These are phyloP conservation scores for Heterochromis multidens DNA, from an alignment of 2,113 vertebrate species.

Conservation along the genomic window DNA sequence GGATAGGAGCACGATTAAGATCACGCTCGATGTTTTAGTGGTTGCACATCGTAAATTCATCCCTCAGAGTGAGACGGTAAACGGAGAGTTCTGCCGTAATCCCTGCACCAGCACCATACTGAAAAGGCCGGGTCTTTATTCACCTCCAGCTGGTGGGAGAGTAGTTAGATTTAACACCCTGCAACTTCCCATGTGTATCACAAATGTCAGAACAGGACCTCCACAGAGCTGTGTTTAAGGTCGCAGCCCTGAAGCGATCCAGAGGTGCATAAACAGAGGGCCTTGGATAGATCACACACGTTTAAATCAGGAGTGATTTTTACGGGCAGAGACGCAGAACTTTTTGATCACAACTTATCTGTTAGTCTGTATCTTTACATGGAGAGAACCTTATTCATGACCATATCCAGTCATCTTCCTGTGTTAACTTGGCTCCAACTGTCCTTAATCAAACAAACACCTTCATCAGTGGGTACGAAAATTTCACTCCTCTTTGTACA, in stretches of 20 bases:
- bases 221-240: background rate
- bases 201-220: background rate
- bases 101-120: too few species aligned
- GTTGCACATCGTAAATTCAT: background rate
- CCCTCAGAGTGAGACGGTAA: background rate
- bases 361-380: background rate
- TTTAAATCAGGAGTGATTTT: background rate
- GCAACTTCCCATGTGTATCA: accelerated
- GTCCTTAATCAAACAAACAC: background rate
- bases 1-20: accelerated
- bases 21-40: accelerated
- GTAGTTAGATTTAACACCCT: background rate
- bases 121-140: too few species aligned
- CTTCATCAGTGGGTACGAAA: background rate
- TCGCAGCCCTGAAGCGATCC: background rate
- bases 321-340: background rate
- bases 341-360: background rate
- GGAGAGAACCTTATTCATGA: background rate
- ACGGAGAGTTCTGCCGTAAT: too few species aligned
- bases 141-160: background rate
- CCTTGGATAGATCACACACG: background rate
- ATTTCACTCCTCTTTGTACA: background rate
- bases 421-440: background rate
- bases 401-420: background rate
- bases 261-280: background rate